Evolutionary conservation across 2,888 invertebrate genomes (phyloP).

Genomic region (Sycophila texana): DNA sequence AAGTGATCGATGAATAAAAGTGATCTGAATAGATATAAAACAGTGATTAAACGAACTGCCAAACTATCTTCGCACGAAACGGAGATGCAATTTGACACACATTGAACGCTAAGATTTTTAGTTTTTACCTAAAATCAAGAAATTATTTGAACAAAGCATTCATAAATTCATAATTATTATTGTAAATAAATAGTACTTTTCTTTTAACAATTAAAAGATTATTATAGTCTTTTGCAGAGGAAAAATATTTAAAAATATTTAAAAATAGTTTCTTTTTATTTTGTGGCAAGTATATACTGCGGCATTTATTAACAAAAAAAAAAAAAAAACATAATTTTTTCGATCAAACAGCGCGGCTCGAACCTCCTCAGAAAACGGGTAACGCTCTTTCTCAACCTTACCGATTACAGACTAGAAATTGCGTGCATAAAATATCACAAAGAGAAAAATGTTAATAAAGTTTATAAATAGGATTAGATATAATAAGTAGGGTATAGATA

Average conservation of each 20-base stretch:
- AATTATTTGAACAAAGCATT: no score
- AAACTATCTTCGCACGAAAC: slow-evolving; percentile 15
- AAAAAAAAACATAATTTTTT: no score
- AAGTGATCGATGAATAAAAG: no score
- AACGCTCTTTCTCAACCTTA: neutral
- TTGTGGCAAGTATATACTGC: no score
- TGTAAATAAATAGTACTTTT: no score
- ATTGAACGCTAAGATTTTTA: slow-evolving; percentile 25
- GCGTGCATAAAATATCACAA: slow-evolving; percentile 35
- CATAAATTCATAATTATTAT: no score
- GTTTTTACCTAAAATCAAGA: neutral
- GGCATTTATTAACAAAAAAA: no score
- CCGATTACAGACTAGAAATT: slow-evolving; percentile 36
- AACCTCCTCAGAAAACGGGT: no score
- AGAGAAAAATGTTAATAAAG: slow-evolving; percentile 30
- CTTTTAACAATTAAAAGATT: no score
- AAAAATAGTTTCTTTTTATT: no score
- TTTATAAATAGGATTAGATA: slow-evolving; percentile 10
- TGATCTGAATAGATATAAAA: neutral
- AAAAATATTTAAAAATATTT: slow-evolving; percentile 8
- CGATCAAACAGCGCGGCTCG: no score
- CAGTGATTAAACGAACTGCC: neutral
- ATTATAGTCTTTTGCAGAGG: neutral
- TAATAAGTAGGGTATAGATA: neutral
- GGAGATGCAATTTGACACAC: slow-evolving; percentile 19